Conservation (phyloP, 2,888 invertebrate species). For the Calliopum simillimum region DNA sequence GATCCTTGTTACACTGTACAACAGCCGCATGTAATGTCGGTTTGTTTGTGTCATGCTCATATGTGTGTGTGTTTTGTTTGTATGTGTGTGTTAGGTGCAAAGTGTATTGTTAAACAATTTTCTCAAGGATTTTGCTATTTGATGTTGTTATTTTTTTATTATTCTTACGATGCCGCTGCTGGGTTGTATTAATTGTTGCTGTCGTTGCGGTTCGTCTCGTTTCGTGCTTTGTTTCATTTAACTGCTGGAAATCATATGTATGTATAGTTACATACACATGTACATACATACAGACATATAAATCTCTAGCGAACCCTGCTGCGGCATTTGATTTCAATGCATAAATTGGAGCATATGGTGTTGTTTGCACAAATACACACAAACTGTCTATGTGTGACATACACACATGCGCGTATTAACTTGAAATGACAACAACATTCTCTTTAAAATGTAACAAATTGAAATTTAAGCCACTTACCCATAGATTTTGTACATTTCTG, state of each 20-base stretch:
- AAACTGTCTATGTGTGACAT: no score
- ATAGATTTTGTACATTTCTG: not conserved
- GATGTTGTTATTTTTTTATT: not conserved
- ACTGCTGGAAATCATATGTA: constrained; percentile 9
- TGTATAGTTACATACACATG: no score
- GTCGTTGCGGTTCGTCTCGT: not conserved
- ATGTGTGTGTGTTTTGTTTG: not conserved
- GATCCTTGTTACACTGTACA: no score
- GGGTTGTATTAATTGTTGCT: not conserved
- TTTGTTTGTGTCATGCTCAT: not conserved
- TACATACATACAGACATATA: no score
- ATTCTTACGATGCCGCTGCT: not conserved
- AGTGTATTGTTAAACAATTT: constrained; percentile 23
- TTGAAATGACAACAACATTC: not conserved
- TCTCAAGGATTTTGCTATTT: constrained; percentile 22
- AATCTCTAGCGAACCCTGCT: constrained; percentile 2
- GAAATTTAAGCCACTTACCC: not conserved
- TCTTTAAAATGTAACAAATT: not conserved
- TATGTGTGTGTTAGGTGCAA: not conserved
- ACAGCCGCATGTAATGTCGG: not conserved
- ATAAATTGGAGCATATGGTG: not conserved
- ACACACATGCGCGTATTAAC: not conserved
- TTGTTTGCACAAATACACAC: not conserved
- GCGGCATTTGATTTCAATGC: not conserved
- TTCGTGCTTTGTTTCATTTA: constrained; percentile 16